Conservation (phyloP, 1,140 invertebrate genomes). For the Euura saliciscinereae region DNA sequence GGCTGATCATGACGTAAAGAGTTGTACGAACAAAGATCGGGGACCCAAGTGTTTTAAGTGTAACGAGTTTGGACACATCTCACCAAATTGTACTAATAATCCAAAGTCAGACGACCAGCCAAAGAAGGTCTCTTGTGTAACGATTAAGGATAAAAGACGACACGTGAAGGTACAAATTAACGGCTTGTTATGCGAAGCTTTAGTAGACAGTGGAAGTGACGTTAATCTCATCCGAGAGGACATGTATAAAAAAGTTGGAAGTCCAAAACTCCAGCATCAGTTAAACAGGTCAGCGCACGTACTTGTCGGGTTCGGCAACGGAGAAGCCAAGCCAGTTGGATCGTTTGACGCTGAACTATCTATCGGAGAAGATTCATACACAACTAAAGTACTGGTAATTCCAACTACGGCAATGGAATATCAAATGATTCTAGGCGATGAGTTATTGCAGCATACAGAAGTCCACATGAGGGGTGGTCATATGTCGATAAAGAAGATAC, state of each 20-base stretch:
- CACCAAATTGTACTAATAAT: neutral
- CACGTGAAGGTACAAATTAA: neutral
- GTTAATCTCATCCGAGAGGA: constrained; percentile 19
- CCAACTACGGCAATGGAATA: constrained; percentile 10
- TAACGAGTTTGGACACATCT: neutral
- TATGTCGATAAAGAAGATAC: no score
- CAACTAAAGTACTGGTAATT: constrained; percentile 17
- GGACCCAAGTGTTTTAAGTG: constrained; percentile 19
- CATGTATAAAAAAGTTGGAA: constrained; percentile 6
- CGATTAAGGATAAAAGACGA: no score
- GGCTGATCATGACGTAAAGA: constrained; percentile 5
- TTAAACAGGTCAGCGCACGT: neutral
- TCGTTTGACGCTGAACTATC: neutral
- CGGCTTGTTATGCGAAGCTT: neutral
- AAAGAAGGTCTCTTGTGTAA: no score
- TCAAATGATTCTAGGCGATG: constrained; percentile 20
- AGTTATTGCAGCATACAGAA: constrained; percentile 19
- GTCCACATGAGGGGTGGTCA: neutral
- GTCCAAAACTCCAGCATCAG: neutral
- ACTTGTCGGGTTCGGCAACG: constrained; percentile 22
- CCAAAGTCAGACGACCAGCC: no score
- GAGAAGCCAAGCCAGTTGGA: constrained; percentile 13
- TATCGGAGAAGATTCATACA: constrained; percentile 6
- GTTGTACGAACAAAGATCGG: constrained; percentile 11
- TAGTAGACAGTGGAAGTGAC: constrained; percentile 28